Evolutionary conservation across 2,113 vertebrate species (phyloP), one percentile per base, ranked within the genome.

Genomic region (Malaclemys terrapin): DNA sequence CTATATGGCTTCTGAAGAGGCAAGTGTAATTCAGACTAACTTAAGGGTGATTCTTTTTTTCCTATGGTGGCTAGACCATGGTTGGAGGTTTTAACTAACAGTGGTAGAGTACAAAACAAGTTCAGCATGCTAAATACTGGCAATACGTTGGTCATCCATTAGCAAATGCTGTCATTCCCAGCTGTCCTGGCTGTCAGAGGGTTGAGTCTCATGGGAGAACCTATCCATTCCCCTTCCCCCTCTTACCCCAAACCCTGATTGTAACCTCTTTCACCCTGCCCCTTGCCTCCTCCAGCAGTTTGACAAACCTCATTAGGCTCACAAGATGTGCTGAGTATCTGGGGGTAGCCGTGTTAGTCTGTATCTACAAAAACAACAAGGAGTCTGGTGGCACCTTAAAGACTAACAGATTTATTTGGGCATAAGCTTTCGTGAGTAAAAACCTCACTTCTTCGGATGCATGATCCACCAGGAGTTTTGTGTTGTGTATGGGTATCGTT

Each of bases 261-360:
- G 1, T 45, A 35, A 25, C 27, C n/a, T 54, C 3, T 49, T 90
- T 47, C 38, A 24, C 0, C 22, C 20, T 31, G 85, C 82, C 24
- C 54, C 17, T 35, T 65, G 25, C 81, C 38, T 87, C 4, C 19
- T 89, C 65, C 13, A 16, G 82, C 3, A 52, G 69, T 35, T 65
- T 72, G 79, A 16, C 62, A 50, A 25, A 14, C 82, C 5, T 10
- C 24, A 13, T 35, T 76, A 4, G 16, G 2, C 53, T 78, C 49
- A 2, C 17, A 4, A 0, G 11, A 8, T 25, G 24, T 29, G 7
- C 11, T 31, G 6, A n/a, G n/a, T n/a, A n/a, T n/a, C n/a, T n/a
- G n/a, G n/a, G n/a, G n/a, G n/a, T n/a, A n/a, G n/a, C n/a, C n/a
- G n/a, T n/a, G n/a, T n/a, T n/a, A n/a, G n/a, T n/a, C n/a, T n/a